Evolutionary conservation across 2,888 invertebrate species (phyloP).

Genomic region (Kuschelorhynchus macadamiae): DNA sequence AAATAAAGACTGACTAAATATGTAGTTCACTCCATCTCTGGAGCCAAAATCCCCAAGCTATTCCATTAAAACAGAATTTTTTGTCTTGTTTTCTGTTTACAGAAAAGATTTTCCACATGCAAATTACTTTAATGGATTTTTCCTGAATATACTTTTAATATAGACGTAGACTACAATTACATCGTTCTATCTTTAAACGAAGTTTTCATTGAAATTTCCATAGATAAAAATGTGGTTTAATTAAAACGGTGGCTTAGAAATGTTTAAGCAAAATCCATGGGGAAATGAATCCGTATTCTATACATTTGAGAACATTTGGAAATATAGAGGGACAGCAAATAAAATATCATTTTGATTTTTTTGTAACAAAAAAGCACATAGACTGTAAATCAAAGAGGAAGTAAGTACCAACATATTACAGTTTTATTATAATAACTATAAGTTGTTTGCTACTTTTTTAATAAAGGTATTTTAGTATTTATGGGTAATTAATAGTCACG

Average conservation of each 20-base stretch:
- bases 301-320: background rate
- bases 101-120: conserved; percentile 34
- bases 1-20: too few relatives aligned
- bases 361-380: too few relatives aligned
- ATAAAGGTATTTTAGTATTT: too few relatives aligned
- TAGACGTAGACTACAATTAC: conserved; percentile 45
- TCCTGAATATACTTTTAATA: conserved; percentile 43
- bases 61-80: background rate
- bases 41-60: too few relatives aligned
- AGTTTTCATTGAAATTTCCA: conserved; percentile 40
- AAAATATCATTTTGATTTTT: too few relatives aligned
- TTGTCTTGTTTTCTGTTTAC: conserved; percentile 25
- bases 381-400: too few relatives aligned
- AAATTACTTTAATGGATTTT: conserved; percentile 47
- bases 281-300: conserved; percentile 26
- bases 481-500: too few relatives aligned
- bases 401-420: too few relatives aligned
- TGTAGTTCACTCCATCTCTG: too few relatives aligned
- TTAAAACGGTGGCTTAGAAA: conserved; percentile 34
- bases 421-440: too few relatives aligned
- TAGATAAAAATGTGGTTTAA: conserved; percentile 42
- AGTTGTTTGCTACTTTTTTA: too few relatives aligned
- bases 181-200: conserved; percentile 39
- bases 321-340: too few relatives aligned
- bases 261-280: conserved; percentile 22